Conservation (phyloP, 2,113 vertebrate species). For the Prionailurus viverrinus region DNA sequence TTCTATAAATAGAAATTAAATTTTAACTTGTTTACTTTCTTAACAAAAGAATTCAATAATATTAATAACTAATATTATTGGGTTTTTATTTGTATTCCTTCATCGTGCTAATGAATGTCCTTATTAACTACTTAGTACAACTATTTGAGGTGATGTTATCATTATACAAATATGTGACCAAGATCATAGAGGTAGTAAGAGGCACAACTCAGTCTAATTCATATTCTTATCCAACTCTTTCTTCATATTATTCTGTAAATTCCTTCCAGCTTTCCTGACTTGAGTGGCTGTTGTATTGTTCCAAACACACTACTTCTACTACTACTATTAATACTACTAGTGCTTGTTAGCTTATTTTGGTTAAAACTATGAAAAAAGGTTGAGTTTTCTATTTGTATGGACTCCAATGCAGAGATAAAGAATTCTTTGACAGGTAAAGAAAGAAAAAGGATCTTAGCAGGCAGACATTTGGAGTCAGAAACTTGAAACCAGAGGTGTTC, state of each 20-base stretch:
- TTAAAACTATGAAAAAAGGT: neutral
- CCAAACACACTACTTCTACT: neutral
- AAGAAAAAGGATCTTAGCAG: neutral
- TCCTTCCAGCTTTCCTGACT: neutral
- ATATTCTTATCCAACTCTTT: neutral
- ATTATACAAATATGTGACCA: neutral
- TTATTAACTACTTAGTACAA: neutral
- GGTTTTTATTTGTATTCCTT: neutral
- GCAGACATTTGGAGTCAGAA: neutral
- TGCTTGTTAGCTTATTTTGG: neutral
- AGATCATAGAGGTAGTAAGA: neutral
- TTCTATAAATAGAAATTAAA: neutral
- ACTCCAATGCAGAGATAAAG: neutral
- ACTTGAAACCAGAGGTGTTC: neutral
- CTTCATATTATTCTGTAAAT: neutral
- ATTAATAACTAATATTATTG: neutral
- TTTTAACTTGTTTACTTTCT: neutral
- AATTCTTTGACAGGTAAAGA: neutral
- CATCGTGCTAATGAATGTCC: neutral
- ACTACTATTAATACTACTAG: neutral
- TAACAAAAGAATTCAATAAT: neutral
- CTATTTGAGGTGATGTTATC: neutral
- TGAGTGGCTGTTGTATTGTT: neutral
- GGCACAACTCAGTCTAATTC: neutral
- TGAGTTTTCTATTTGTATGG: neutral